phyloP scores from a whole-genome alignment of 2,888 invertebrate genomes.

The Tubulanus polymorphus region DNA sequence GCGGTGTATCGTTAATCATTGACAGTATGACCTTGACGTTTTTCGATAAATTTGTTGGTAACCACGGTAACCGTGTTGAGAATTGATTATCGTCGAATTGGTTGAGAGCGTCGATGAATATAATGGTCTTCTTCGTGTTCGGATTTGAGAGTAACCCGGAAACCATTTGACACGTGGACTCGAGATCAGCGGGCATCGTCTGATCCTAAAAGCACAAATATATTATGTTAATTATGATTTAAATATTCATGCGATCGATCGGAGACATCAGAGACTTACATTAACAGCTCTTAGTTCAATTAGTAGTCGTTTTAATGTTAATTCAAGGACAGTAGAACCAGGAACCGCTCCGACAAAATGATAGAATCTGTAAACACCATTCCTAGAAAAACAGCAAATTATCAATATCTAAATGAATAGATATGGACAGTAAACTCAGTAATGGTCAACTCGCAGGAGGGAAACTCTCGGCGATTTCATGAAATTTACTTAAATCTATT shows the following conservation, averaged over 20 bases:
- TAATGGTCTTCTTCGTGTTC: slow-evolving; percentile 11
- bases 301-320: slow-evolving; percentile 19
- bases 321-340: slow-evolving; percentile 21
- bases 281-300: slow-evolving; percentile 16
- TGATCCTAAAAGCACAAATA: not conserved
- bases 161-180: slow-evolving; percentile 7
- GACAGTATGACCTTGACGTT: slow-evolving; percentile 3
- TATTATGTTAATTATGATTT: not conserved
- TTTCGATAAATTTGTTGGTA: slow-evolving; percentile 3
- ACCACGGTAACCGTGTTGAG: not conserved
- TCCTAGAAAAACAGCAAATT: too few species aligned
- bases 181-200: slow-evolving; percentile 6
- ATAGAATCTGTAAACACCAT: slow-evolving; percentile 21
- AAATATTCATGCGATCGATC: too few species aligned
- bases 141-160: slow-evolving; percentile 7
- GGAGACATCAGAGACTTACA: slow-evolving; percentile 17
- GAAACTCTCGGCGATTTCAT: too few species aligned
- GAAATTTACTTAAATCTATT: too few species aligned
- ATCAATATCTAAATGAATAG: too few species aligned
- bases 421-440: too few species aligned
- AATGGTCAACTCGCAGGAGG: too few species aligned
- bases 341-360: slow-evolving; percentile 27
- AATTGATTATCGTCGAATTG: not conserved
- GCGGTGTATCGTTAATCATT: slow-evolving; percentile 8
- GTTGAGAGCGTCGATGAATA: slow-evolving; percentile 24